Conservation (phyloP, 2,888 invertebrate genomes). For the Watsonalla binaria region DNA sequence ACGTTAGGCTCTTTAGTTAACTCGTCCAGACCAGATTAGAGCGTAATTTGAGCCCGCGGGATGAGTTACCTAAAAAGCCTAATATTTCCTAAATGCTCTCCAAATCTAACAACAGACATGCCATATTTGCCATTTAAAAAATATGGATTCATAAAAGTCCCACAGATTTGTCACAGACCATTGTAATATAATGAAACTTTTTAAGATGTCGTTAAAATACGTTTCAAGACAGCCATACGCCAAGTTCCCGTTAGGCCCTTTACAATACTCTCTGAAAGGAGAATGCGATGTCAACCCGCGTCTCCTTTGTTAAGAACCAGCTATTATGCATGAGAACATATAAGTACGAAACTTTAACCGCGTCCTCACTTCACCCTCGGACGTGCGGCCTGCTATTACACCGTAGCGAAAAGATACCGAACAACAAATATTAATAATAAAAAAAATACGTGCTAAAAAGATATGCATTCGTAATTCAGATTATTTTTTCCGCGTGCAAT, state of each 20-base stretch:
- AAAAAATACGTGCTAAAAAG: neutral
- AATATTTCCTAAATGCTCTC: too few species aligned
- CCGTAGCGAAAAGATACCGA: constrained; percentile 16
- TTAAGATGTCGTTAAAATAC: neutral
- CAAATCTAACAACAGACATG: too few species aligned
- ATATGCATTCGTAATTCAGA: neutral
- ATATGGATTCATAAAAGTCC: too few species aligned
- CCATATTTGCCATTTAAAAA: too few species aligned
- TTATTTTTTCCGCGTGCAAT: too few species aligned
- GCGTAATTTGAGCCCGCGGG: too few species aligned
- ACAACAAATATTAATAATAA: neutral
- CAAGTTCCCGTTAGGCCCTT: constrained; percentile 9
- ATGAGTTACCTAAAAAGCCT: too few species aligned
- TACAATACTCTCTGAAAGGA: constrained; percentile 21
- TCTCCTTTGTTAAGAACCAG: constrained; percentile 45
- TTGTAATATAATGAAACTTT: neutral
- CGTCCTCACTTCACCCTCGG: constrained; percentile 25
- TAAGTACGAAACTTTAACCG: constrained; percentile 27
- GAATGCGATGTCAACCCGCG: constrained; percentile 16
- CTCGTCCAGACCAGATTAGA: too few species aligned
- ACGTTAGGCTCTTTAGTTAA: too few species aligned
- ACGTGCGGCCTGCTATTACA: constrained; percentile 23
- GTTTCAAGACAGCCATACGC: neutral
- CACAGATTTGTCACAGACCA: neutral
- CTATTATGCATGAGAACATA: constrained; percentile 45